phyloP scores from a whole-genome alignment of 1,140 invertebrate species.

The Piezodorus guildinii region DNA sequence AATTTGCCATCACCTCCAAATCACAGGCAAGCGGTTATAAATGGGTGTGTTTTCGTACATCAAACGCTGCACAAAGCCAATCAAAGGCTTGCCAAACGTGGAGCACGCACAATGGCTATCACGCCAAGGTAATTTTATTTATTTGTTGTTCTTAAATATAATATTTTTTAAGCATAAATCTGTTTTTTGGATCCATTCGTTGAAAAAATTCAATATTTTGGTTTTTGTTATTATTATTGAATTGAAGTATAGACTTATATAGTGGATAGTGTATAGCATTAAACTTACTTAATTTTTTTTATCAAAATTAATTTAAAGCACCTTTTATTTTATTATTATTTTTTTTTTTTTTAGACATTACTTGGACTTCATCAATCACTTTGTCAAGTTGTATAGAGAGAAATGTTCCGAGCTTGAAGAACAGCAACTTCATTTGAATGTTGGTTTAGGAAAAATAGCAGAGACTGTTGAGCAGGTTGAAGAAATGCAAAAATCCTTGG shows the following conservation, averaged over 20 bases:
- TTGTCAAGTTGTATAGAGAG: constrained; percentile 95
- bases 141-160: not conserved
- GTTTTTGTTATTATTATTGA: not conserved
- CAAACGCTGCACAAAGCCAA: constrained; percentile 94
- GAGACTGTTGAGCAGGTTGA: constrained; percentile 99
- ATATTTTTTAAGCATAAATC: too few species aligned
- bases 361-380: constrained; percentile 99
- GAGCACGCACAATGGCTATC: constrained; percentile 90
- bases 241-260: too few species aligned
- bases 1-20: constrained; percentile 59
- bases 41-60: constrained; percentile 97
- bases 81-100: constrained; percentile 72
- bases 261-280: too few species aligned
- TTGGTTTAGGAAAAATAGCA: constrained; percentile 95
- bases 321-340: not conserved
- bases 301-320: too few species aligned
- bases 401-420: constrained; percentile 97
- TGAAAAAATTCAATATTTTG: too few species aligned
- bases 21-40: constrained; percentile 91
- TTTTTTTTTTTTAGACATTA: constrained; percentile 60
- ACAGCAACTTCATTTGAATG: constrained; percentile 96
- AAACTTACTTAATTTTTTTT: too few species aligned
- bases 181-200: too few species aligned
- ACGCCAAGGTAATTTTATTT: constrained; percentile 58
- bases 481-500: constrained; percentile 97